These are phyloP conservation scores for Drosophila prostipennis DNA, from an alignment of 2,888 invertebrate species.

Conservation along the genomic window DNA sequence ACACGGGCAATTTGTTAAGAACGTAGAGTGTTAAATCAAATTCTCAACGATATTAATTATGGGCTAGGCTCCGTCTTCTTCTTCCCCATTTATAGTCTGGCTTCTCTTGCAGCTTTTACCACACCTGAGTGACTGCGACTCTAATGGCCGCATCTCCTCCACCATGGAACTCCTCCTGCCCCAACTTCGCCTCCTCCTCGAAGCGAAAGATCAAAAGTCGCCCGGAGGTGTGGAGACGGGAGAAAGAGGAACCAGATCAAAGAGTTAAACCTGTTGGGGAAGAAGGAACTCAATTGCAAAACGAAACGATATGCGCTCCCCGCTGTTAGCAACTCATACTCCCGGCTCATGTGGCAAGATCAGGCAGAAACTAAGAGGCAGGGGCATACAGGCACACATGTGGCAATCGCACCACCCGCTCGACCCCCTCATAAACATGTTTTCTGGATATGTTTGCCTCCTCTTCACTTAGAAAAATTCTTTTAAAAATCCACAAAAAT, in stretches of 20 bases:
- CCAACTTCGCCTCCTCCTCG: conserved; percentile 8
- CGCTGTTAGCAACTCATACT: conserved; percentile 28
- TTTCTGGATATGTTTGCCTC: conserved; percentile 41
- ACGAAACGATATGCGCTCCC: conserved; percentile 36
- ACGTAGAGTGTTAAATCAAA: conserved; percentile 34
- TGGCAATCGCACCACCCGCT: conserved; percentile 19
- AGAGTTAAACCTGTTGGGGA: conserved; percentile 66
- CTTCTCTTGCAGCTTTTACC: conserved; percentile 37
- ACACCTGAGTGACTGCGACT: conserved; percentile 68
- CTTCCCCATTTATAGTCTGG: conserved; percentile 19
- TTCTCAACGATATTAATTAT: conserved; percentile 39
- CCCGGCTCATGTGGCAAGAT: conserved; percentile 42
- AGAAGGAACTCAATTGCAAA: conserved; percentile 42
- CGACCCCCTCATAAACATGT: conserved; percentile 35
- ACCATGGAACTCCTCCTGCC: conserved; percentile 5
- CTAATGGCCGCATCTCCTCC: conserved; percentile 72
- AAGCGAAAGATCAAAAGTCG: conserved; percentile 66
- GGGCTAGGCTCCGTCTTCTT: conserved; percentile 27
- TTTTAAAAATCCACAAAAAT: neutral
- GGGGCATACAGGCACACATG: conserved; percentile 21
- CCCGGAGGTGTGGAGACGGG: conserved; percentile 7
- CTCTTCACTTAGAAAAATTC: conserved; percentile 6
- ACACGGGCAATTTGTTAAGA: conserved; percentile 23
- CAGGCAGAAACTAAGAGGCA: conserved; percentile 8
- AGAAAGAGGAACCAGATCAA: conserved; percentile 60